Percentiles rank a stretch among this genome's conserved stretches.
Evolutionary conservation across 2,797 vertebrate species (phyloP).

Genomic region (Aphelocoma californica): DNA sequence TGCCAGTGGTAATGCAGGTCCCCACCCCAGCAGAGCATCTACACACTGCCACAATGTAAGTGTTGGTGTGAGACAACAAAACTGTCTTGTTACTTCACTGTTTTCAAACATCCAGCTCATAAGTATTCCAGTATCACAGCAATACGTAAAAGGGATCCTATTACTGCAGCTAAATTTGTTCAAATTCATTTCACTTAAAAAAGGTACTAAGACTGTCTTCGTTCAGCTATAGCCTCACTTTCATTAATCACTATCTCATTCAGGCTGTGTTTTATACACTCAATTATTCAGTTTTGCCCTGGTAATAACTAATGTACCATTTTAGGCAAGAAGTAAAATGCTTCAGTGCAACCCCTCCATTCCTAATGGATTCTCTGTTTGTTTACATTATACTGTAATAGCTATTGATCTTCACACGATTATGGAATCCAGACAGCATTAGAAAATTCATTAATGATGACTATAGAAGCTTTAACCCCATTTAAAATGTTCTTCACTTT

Average conservation of each 20-base stretch:
- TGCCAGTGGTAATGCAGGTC: not conserved
- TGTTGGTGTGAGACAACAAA: slow-evolving; percentile 26
- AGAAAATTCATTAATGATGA: slow-evolving; percentile 64
- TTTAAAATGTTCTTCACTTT: slow-evolving; percentile 67
- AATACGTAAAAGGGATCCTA: slow-evolving; percentile 11
- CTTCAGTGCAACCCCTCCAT: not conserved
- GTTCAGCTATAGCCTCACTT: slow-evolving; percentile 35
- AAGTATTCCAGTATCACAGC: not conserved
- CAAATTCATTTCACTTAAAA: slow-evolving; percentile 14
- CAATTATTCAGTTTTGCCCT: slow-evolving; percentile 23
- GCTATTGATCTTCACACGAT: slow-evolving; percentile 60
- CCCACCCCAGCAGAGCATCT: not conserved
- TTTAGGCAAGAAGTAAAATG: slow-evolving; percentile 2
- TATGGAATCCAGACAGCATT: slow-evolving; percentile 55
- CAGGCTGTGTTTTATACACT: slow-evolving; percentile 8
- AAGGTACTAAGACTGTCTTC: slow-evolving; percentile 43
- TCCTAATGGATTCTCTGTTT: slow-evolving; percentile 57
- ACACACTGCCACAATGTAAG: not conserved
- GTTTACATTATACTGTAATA: slow-evolving; percentile 65
- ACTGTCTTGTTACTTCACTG: not conserved
- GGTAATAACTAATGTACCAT: not conserved
- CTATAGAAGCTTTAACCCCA: slow-evolving; percentile 47
- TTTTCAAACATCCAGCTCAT: slow-evolving; percentile 15
- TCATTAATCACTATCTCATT: not conserved
- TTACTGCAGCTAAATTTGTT: slow-evolving; percentile 5